phyloP scores from a whole-genome alignment of 2,888 invertebrate species.

The Magallana nippona region DNA sequence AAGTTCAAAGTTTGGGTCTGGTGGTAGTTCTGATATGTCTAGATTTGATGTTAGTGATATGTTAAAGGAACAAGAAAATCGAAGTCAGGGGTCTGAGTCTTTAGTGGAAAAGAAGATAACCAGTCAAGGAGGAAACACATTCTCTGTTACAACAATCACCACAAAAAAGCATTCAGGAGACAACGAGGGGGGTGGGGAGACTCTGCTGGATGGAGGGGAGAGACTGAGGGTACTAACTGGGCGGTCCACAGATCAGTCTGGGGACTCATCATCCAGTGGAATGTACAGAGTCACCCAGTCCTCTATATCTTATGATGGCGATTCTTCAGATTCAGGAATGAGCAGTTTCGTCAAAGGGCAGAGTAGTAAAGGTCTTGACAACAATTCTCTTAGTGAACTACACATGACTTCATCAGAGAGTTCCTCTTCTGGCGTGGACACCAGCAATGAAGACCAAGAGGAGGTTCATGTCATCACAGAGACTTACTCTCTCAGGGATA shows the following conservation, averaged over 20 bases:
- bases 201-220: conserved; percentile 44
- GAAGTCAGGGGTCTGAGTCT: conserved; percentile 47
- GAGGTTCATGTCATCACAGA: conserved; percentile 44
- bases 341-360: conserved; percentile 5
- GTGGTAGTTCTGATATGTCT: conserved; percentile 34
- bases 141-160: conserved; percentile 61
- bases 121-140: conserved; percentile 61
- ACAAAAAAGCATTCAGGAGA: conserved; percentile 53
- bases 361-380: background rate
- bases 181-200: conserved; percentile 41
- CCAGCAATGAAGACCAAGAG: conserved; percentile 34
- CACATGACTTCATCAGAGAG: conserved; percentile 18
- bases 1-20: conserved; percentile 17
- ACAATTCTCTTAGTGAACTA: background rate
- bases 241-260: background rate
- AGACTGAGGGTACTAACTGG: conserved; percentile 45
- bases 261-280: background rate
- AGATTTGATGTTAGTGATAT: conserved; percentile 31
- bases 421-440: conserved; percentile 25
- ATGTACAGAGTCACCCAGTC: background rate
- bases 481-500: conserved; percentile 44
- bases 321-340: background rate
- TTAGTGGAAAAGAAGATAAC: conserved; percentile 61
- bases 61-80: background rate
- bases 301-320: background rate